Conservation (phyloP, 2,888 invertebrate genomes). For the Drosophila sordidapex region DNA sequence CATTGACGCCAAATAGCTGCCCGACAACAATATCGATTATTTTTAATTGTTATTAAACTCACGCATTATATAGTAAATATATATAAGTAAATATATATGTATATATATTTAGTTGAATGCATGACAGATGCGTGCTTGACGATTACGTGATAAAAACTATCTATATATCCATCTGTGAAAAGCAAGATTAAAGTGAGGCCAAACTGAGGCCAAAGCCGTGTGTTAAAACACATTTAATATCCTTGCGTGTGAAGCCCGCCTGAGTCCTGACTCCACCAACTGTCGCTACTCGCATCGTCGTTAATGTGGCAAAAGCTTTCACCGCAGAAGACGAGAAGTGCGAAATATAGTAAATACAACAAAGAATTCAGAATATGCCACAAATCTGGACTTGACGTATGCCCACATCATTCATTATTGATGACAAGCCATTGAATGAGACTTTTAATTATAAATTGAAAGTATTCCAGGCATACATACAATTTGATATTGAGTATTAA, state of each 20-base stretch:
- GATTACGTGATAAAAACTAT: conserved; percentile 1
- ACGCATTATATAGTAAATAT: conserved; percentile 14
- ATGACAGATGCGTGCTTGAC: not conserved
- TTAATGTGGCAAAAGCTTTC: conserved; percentile 65
- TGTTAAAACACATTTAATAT: conserved; percentile 26
- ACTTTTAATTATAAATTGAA: not conserved
- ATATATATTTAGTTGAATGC: not conserved
- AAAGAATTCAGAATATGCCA: conserved; percentile 42
- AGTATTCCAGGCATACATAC: not conserved
- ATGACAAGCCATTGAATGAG: not conserved
- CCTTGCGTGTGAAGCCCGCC: conserved; percentile 36
- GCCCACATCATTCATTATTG: conserved; percentile 34
- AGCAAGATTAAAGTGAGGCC: conserved; percentile 16
- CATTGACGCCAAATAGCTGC: conserved; percentile 11
- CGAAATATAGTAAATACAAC: conserved; percentile 39
- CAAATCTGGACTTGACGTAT: not conserved
- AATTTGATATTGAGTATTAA: not conserved
- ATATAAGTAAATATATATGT: not conserved
- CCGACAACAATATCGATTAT: conserved; percentile 54
- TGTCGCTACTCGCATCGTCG: conserved; percentile 52
- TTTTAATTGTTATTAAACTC: conserved; percentile 60
- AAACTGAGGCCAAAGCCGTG: conserved; percentile 6
- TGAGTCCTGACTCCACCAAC: conserved; percentile 14
- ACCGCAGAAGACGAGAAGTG: conserved; percentile 43
- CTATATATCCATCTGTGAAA: not conserved